Conservation (phyloP, 1,140 invertebrate species). For the Solenopsis fugax region DNA sequence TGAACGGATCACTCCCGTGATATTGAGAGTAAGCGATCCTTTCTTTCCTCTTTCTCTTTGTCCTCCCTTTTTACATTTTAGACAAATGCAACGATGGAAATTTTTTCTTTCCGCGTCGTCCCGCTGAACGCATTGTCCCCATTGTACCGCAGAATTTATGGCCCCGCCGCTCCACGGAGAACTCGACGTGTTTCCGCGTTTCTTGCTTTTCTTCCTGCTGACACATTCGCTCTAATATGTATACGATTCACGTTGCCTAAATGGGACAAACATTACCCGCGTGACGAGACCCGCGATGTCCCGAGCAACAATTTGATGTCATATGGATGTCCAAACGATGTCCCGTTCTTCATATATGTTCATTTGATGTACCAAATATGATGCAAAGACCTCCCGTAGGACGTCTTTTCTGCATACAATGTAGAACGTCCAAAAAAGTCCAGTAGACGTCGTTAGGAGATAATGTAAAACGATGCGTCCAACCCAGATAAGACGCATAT, state of each 20-base stretch:
- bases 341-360: too few relatives aligned
- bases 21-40: neutral
- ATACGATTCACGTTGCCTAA: neutral
- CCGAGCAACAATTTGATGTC: too few relatives aligned
- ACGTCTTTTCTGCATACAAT: too few relatives aligned
- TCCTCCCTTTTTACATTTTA: neutral
- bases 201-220: neutral
- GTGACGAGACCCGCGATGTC: neutral
- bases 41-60: neutral
- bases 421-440: too few relatives aligned
- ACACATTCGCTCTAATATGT: neutral
- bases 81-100: neutral
- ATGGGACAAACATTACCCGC: neutral
- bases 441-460: too few relatives aligned
- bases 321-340: too few relatives aligned
- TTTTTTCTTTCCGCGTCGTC: neutral
- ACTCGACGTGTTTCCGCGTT: slow-evolving; percentile 18
- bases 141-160: slow-evolving; percentile 36
- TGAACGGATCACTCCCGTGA: neutral
- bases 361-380: too few relatives aligned
- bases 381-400: too few relatives aligned
- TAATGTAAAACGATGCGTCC: too few relatives aligned
- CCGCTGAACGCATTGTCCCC: slow-evolving; percentile 38
- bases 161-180: neutral
- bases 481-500: too few relatives aligned